Evolutionary conservation across 1,140 invertebrate genomes (phyloP), one percentile per base, ranked within the genome.

Genomic region (Drosophila elegans): DNA sequence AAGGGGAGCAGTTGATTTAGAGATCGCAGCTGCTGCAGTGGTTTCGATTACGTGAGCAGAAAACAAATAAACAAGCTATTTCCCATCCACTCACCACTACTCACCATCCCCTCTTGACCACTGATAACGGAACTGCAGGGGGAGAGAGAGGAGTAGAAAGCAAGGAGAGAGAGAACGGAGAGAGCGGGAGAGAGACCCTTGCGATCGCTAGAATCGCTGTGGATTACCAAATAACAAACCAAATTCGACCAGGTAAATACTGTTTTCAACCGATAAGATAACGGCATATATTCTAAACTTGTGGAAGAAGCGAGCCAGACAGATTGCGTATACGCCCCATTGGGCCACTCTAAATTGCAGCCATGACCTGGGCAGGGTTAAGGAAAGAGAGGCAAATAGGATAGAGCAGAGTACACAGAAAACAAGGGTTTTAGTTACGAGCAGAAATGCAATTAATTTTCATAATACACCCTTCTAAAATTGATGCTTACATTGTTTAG

Each of bases 21-120:
- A 72, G 68, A 72, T 72, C 68, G 36, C 66, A 71, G 51, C 64
- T 69, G 67, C 25, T 25, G 34, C 42, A 55, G 38, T 76, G 48
- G 54, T 67, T 67, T 67, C 42, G 61, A 76, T 76, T 76, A 76
- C 61, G 73, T 76, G 73, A 76, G 62, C 62, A 74, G 44, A 53
- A 74, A 75, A 39, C 44, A 76, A 56, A 68, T 32, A 75, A 67
- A 46, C 62, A 76, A 66, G 55, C 59, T 25, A 62, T 62, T 60
- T 32, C 38, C 45, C 59, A 62, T 41, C 13, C 13, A 46, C 29
- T 11, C 10, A 25, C 32, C 54, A 21, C 25, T n/a, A 7, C 11
- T n/a, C 34, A 49, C 12, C 25, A 57, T 16, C 25, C 34, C 38
- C 54, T 29, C 39, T 39, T 42, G 54, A 56, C 25, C 38, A 71